Evolutionary conservation across 2,113 vertebrate genomes (phyloP).

Genomic region (Epinephelus fuscoguttatus): DNA sequence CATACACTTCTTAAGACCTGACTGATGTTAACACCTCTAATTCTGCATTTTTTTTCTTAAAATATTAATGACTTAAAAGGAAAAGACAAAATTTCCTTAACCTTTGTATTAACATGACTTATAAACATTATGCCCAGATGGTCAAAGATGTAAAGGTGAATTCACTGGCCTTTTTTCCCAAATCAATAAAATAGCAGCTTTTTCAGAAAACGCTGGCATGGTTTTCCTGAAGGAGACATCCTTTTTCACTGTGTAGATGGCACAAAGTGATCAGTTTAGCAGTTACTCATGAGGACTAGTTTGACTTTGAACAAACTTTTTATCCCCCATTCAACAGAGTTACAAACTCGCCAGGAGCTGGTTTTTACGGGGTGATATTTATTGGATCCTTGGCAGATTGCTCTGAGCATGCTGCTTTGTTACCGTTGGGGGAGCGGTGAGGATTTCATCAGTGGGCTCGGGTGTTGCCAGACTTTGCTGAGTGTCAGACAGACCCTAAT

Average conservation of each 20-base stretch:
- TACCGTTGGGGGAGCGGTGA: constrained; percentile 58
- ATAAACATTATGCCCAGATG: not conserved
- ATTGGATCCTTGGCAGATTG: constrained; percentile 76
- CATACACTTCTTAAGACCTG: not conserved
- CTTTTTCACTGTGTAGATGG: not conserved
- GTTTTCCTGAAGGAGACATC: not conserved
- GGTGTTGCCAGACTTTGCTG: constrained; percentile 90
- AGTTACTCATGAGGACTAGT: constrained; percentile 27
- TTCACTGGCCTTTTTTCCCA: not conserved
- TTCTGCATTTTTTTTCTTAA: not conserved
- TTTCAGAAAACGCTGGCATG: not conserved
- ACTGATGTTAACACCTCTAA: not conserved
- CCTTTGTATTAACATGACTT: not conserved
- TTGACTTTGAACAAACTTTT: constrained; percentile 74
- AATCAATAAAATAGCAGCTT: not conserved
- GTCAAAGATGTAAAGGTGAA: not conserved
- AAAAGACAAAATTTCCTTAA: not conserved
- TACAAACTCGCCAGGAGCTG: constrained; percentile 62
- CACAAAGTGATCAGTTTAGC: constrained; percentile 27
- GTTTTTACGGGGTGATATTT: constrained; percentile 77
- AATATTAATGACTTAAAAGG: not conserved
- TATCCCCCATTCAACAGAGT: constrained; percentile 52
- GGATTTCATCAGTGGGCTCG: constrained; percentile 82
- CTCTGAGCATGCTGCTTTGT: constrained; percentile 71
- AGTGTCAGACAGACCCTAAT: constrained; percentile 95